Conservation (phyloP, 2,113 vertebrate genomes). For the Entomyzon cyanotis region DNA sequence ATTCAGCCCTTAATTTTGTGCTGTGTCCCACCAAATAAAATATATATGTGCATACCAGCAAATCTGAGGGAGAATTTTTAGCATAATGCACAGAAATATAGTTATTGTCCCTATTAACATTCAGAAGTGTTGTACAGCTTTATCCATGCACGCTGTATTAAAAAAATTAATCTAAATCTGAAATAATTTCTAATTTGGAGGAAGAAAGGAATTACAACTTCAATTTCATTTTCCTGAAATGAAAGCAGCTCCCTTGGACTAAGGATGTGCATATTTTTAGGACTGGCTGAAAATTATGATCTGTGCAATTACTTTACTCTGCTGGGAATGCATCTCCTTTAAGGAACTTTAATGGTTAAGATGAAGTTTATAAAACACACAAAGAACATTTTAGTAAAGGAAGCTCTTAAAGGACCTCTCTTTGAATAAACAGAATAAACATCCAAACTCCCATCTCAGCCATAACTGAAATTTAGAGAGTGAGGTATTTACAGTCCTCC, state of each 20-base stretch:
- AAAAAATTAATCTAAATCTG: not conserved
- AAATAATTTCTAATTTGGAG: slow-evolving; percentile 20
- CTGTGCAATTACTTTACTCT: not conserved
- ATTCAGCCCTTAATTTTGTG: slow-evolving; percentile 44
- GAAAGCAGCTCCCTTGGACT: slow-evolving; percentile 3
- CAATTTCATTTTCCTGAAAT: slow-evolving; percentile 29
- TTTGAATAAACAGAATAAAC: not conserved
- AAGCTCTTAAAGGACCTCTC: not conserved
- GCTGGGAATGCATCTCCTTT: slow-evolving; percentile 14
- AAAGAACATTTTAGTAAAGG: slow-evolving; percentile 8
- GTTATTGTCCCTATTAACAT: not conserved
- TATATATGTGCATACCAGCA: not conserved
- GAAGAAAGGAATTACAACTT: slow-evolving; percentile 29
- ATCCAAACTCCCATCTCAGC: not conserved
- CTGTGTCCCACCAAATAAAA: not conserved
- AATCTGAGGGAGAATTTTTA: not conserved
- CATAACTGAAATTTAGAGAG: not conserved
- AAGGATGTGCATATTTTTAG: slow-evolving; percentile 1
- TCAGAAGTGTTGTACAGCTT: not conserved
- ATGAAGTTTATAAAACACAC: slow-evolving; percentile 39
- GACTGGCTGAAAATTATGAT: not conserved
- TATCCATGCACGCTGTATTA: not conserved
- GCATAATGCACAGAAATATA: not conserved
- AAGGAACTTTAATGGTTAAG: slow-evolving; percentile 8
- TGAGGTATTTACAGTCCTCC: not conserved